Conservation (phyloP, 64 coral and sea anemone species). For the Hydrozoanthus tunicans region DNA sequence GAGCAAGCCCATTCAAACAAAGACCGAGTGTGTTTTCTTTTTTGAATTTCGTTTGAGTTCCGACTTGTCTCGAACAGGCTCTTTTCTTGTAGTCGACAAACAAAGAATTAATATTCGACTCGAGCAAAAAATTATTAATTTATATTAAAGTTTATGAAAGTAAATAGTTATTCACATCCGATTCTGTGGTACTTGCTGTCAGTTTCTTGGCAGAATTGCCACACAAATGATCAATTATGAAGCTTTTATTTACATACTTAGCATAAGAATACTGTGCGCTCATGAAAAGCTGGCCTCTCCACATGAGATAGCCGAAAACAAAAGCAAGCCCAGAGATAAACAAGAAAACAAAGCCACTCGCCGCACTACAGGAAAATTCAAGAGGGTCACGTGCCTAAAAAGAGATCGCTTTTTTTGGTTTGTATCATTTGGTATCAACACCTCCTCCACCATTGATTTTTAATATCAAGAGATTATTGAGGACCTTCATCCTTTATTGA, state of each 20-base stretch:
- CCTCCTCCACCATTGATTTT: slow-evolving; percentile 48
- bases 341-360: slow-evolving; percentile 64
- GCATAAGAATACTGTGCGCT: slow-evolving; percentile 93
- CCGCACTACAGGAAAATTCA: slow-evolving; percentile 14
- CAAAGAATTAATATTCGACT: slow-evolving; percentile 94
- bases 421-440: slow-evolving; percentile 48
- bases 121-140: slow-evolving; percentile 92
- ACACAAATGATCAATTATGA: slow-evolving; percentile 99
- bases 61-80: slow-evolving; percentile 12
- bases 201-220: slow-evolving; percentile 93
- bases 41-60: slow-evolving; percentile 65
- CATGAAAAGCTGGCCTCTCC: slow-evolving; percentile 82
- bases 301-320: slow-evolving; percentile 79
- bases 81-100: slow-evolving; percentile 55
- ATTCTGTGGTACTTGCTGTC: slow-evolving; percentile 79
- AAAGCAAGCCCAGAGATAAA: slow-evolving; percentile 71
- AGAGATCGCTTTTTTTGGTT: neutral
- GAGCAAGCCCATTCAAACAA: slow-evolving; percentile 67
- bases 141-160: slow-evolving; percentile 91
- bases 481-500: slow-evolving; percentile 77
- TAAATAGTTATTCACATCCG: slow-evolving; percentile 90
- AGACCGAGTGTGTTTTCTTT: slow-evolving; percentile 86
- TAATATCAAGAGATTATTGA: slow-evolving; percentile 86
- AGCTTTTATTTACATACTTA: slow-evolving; percentile 92
- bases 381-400: slow-evolving; percentile 21